Evolutionary conservation across 2,113 vertebrate genomes (phyloP).

Genomic region (Notarius lentiginosus): DNA sequence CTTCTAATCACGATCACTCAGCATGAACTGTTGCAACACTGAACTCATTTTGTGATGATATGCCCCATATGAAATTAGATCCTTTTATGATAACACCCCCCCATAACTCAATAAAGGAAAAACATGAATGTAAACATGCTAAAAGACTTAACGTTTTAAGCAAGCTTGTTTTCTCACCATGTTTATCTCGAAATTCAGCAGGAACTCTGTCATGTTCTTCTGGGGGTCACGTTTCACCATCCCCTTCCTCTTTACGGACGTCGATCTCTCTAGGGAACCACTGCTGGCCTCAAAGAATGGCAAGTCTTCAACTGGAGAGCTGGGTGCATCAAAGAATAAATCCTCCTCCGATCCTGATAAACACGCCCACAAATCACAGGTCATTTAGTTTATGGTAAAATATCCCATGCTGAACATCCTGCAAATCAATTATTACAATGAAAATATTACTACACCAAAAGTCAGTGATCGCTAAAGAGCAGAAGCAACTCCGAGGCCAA

Average conservation of each 20-base stretch:
- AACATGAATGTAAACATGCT: not conserved
- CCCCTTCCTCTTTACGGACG: slow-evolving; percentile 64
- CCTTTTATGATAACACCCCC: not conserved
- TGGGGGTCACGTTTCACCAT: slow-evolving; percentile 73
- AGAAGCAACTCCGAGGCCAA: not conserved
- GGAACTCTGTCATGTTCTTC: slow-evolving; percentile 87
- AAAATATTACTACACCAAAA: not conserved
- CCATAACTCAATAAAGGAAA: not conserved
- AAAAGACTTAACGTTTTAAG: too few relatives aligned
- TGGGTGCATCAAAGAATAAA: slow-evolving; percentile 88
- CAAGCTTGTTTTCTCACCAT: slow-evolving; percentile 70
- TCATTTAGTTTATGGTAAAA: not conserved
- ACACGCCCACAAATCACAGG: slow-evolving; percentile 12
- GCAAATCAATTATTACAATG: not conserved
- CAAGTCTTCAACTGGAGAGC: slow-evolving; percentile 82
- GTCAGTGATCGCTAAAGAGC: not conserved
- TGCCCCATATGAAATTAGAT: not conserved
- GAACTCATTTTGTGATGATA: too few relatives aligned
- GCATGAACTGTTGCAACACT: too few relatives aligned
- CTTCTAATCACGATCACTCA: too few relatives aligned
- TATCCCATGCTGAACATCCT: not conserved
- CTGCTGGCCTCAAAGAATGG: slow-evolving; percentile 75
- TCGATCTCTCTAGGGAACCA: slow-evolving; percentile 57
- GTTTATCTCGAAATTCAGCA: slow-evolving; percentile 86
- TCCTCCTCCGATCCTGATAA: slow-evolving; percentile 85